Evolutionary conservation across 2,797 vertebrate species (phyloP), one percentile per base, ranked within the genome.

Genomic region (Pterois miles): DNA sequence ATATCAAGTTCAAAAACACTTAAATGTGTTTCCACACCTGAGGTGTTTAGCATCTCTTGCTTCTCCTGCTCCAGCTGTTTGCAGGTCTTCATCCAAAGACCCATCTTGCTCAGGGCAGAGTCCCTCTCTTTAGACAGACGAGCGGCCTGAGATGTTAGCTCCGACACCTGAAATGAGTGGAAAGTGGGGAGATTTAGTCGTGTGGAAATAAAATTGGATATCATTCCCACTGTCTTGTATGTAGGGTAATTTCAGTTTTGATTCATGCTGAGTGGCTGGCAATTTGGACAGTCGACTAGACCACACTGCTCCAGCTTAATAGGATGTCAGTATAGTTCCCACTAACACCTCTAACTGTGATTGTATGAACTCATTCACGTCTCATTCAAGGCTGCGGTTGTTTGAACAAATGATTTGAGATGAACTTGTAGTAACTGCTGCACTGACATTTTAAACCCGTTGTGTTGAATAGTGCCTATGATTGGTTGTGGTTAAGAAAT

Each of bases 31-130:
- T 65, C 25, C 62, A 4, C 36, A 94, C 93, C 92, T 85, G 89
- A 74, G 57, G 33, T 56, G 72, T 90, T 93, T 53, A 95, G 71
- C 74, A 97, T 63, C 9, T 58, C 29, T 78, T 95, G 88, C 67
- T 97, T 98, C 87, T 98, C 97, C 81, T 93, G 90, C 88, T 98
- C 95, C 90, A 97, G 89, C 80, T 96, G 94, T 85, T 96, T 96
- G 90, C 94, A 97, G 13, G 94, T 95, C 86, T 96, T 96, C 89
- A 97, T 96, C 95, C 96, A 96, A 20, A 96, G 90, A 59, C 90
- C 94, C 56, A 96, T 92, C 91, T 96, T 93, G 84, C 89, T 94
- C 70, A 92, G 87, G 33, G 94, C 93, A 36, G 88, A 87, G 34
- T 96, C 95, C 71, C 90, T 95, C 76, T 96, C 96, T 81, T 96